Percentiles rank a stretch among this genome's conserved stretches.
Evolutionary conservation across 2,797 vertebrate genomes (phyloP).

Genomic region (Rhodeus uyekii): DNA sequence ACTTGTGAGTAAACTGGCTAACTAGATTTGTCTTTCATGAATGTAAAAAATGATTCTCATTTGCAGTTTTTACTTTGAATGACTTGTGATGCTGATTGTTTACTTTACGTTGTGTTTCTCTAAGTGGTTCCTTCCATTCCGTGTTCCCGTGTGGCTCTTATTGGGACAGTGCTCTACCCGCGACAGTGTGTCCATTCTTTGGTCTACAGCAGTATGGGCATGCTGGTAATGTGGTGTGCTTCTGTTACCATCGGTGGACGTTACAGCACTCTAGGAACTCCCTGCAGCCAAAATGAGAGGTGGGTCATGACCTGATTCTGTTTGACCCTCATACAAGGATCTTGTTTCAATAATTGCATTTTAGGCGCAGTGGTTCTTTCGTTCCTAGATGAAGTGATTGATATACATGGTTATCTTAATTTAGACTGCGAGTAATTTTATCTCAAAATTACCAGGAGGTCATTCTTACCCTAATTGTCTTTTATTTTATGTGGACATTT

Average conservation of each 20-base stretch:
- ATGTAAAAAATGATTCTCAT: not conserved
- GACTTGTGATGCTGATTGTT: not conserved
- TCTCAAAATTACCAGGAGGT: conserved; percentile 8
- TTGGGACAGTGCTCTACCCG: conserved; percentile 90
- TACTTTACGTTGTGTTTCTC: conserved; percentile 43
- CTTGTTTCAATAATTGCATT: conserved; percentile 27
- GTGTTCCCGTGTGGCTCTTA: conserved; percentile 88
- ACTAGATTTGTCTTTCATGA: not conserved
- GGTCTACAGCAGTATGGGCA: conserved; percentile 84
- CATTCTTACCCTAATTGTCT: not conserved
- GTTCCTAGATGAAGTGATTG: not conserved
- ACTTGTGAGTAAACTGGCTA: conserved; percentile 77
- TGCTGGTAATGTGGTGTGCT: conserved; percentile 89
- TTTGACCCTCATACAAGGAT: conserved; percentile 14
- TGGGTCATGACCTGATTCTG: conserved; percentile 63
- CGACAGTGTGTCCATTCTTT: conserved; percentile 85
- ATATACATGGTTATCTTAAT: conserved; percentile 15
- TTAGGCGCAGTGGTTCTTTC: not conserved
- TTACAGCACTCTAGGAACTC: conserved; percentile 79
- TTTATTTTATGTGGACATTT: conserved; percentile 40
- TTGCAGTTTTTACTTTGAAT: not conserved
- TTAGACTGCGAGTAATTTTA: conserved; percentile 17
- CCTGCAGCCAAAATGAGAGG: conserved; percentile 78
- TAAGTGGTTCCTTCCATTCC: conserved; percentile 90
- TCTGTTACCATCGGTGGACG: conserved; percentile 82